Base-by-base conservation (phyloP, 1,140 invertebrate species). In the Gryon sp. region DNA sequence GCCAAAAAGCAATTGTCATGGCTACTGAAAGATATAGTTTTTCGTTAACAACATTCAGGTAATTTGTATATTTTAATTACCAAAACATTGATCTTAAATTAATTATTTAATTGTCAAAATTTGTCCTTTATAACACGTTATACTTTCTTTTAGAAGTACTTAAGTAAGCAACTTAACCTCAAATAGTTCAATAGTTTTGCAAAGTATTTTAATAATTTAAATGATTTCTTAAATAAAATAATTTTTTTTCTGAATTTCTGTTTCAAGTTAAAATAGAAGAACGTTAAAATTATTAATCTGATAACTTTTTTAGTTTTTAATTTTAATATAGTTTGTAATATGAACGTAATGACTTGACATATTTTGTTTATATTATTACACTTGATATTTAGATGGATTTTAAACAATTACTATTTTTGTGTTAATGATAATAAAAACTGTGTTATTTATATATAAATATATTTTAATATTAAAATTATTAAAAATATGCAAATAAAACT, bases 31-130 rank as follows among this genome's bases (percentile, higher is more conserved):
- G 97, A 85, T 99, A 99, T 83, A 99, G 97, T 91, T 99, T 99
- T 90, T 99, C 98, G 22, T 90, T 99, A 73, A 99, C 98, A 70
- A 99, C 98, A 84, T 99, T 99, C 89, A 99, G 97, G 96, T 98
- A 94, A 91, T 65, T 80, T 46, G 16, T 40, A 38, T n/a, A 43
- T 24, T 34, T 18, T 16, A 2, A 28, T 15, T 16, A 38, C 5
- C 0, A 22, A 24, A 4, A 7, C 22, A 24, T n/a, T n/a, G n/a
- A n/a, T n/a, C n/a, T n/a, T n/a, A n/a, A n/a, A n/a, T n/a, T n/a
- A n/a, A n/a, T n/a, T n/a, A n/a, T 24, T 4, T 52, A 11, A 19
- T 38, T 43, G 2, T 9, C 28, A 2, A 2, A 9, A 11, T 5
- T 5, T 24, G 7, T 26, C 0, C 0, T 50, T 16, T 1, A n/a